Conservation (phyloP, 2,888 invertebrate species). For the Molorchus minor region DNA sequence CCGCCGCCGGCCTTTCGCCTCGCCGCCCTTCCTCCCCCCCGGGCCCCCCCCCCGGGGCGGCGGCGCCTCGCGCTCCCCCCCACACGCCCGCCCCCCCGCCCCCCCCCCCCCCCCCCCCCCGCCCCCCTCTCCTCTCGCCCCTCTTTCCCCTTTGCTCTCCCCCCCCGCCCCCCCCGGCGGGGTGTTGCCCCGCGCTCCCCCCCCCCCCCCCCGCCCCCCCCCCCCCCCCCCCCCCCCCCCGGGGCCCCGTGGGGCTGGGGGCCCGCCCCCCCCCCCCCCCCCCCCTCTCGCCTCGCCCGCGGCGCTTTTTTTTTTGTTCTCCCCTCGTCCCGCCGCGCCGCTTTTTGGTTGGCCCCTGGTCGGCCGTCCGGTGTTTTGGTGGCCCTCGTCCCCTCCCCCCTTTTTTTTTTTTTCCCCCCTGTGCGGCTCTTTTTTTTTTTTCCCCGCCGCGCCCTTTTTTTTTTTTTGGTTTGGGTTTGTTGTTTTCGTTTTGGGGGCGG, state of each 20-base stretch:
- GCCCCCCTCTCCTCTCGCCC: not conserved
- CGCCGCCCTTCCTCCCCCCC: not conserved
- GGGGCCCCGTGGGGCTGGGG: not conserved
- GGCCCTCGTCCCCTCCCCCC: not conserved
- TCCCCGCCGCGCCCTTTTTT: not conserved
- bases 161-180: not conserved
- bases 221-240: not conserved
- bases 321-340: not conserved
- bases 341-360: not conserved
- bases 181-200: not conserved
- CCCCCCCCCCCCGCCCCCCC: too few relatives aligned
- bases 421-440: not conserved
- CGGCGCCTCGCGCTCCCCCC: not conserved
- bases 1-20: not conserved
- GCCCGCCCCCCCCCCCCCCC: not conserved
- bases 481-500: too few relatives aligned
- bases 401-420: not conserved
- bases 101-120: not conserved
- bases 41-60: not conserved
- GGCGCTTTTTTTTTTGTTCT: not conserved
- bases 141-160: not conserved
- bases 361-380: not conserved
- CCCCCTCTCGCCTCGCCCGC: not conserved
- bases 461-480: not conserved
- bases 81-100: not conserved